Evolutionary conservation across 1,140 invertebrate species (phyloP).

Genomic region (Drosophila saltans): DNA sequence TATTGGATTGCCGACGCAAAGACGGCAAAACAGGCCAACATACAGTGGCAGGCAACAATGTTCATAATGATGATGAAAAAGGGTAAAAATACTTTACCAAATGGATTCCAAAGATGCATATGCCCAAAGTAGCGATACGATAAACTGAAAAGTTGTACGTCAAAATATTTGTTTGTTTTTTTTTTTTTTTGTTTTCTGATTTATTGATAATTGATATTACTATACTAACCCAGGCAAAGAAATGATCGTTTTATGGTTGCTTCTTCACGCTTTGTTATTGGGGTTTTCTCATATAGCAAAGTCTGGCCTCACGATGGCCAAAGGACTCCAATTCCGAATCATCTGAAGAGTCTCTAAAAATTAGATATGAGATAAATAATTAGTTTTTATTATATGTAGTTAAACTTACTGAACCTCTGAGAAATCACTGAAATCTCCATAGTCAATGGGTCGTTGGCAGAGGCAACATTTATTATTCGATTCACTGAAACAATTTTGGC

Average conservation of each 20-base stretch:
- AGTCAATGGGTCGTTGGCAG: conserved; percentile 89
- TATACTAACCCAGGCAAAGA: too few species aligned
- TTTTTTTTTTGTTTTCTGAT: too few species aligned
- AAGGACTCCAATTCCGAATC: conserved; percentile 23
- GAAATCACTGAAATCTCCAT: conserved; percentile 89
- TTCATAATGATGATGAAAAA: conserved; percentile 12
- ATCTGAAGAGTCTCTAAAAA: conserved; percentile 34
- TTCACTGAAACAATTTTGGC: conserved; percentile 88
- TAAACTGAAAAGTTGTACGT: background rate
- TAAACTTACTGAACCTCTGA: conserved; percentile 88
- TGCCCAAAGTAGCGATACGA: conserved; percentile 3
- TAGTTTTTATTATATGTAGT: too few species aligned
- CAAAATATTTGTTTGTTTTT: too few species aligned
- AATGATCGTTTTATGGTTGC: background rate
- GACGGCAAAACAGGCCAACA: conserved; percentile 39
- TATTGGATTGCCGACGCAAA: conserved; percentile 42
- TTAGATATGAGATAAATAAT: too few species aligned
- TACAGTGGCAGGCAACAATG: conserved; percentile 33
- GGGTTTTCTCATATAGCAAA: background rate
- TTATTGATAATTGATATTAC: too few species aligned
- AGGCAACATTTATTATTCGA: conserved; percentile 89
- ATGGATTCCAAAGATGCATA: conserved; percentile 20
- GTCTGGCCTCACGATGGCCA: background rate
- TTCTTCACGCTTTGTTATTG: background rate
- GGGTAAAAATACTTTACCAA: conserved; percentile 6